These are phyloP conservation scores for Poecilia wingei DNA, from an alignment of 2,797 vertebrate species.

Conservation along the genomic window DNA sequence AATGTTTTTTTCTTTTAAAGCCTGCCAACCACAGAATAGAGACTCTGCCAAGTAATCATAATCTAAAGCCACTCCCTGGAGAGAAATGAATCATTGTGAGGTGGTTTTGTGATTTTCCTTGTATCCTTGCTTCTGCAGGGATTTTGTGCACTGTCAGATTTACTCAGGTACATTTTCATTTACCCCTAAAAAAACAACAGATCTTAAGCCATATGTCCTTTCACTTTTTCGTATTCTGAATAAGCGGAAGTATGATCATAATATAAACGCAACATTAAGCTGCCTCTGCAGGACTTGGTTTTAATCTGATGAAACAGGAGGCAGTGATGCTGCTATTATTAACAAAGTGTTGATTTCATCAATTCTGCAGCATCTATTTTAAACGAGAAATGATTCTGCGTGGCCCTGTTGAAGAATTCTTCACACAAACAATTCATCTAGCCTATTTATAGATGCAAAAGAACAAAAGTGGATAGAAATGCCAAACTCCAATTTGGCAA, in stretches of 20 bases:
- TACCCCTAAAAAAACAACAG: not conserved
- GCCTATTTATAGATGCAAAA: not conserved
- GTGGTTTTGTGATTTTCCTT: not conserved
- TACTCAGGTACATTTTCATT: not conserved
- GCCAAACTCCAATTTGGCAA: not conserved
- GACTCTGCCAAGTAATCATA: not conserved
- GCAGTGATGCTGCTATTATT: constrained; percentile 43
- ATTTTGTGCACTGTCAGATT: not conserved
- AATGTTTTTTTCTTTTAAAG: not conserved
- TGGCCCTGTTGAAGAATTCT: constrained; percentile 4
- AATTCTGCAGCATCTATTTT: constrained; percentile 37
- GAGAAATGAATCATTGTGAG: not conserved
- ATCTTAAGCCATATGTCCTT: not conserved
- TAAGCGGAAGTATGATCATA: not conserved
- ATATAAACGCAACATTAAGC: constrained; percentile 23
- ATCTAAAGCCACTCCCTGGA: not conserved
- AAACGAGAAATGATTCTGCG: constrained; percentile 20
- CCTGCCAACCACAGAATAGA: not conserved
- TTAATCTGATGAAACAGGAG: constrained; percentile 42
- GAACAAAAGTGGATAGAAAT: not conserved
- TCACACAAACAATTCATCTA: not conserved
- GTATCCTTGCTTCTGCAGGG: not conserved
- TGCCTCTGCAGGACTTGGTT: constrained; percentile 18
- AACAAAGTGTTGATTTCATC: constrained; percentile 41
- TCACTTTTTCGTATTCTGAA: not conserved